phyloP scores from a whole-genome alignment of 2,888 invertebrate genomes.

The Drosophila kuntzei region DNA sequence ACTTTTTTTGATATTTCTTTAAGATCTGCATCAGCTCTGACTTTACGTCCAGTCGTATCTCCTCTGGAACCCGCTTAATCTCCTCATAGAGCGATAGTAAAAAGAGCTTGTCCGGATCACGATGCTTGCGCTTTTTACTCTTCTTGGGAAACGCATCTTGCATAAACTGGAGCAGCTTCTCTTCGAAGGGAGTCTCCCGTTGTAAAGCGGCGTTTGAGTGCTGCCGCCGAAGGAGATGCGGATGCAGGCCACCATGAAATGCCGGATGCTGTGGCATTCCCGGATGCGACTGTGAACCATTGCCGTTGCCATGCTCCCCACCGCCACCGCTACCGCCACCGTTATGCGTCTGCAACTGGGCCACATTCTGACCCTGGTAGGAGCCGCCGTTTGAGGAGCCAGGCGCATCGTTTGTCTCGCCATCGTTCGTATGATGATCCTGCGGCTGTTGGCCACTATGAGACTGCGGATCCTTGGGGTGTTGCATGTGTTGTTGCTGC shows the following conservation, averaged over 20 bases:
- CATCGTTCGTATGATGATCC: constrained; percentile 83
- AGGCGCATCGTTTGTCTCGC: constrained; percentile 82
- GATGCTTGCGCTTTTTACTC: constrained; percentile 83
- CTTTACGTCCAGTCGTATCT: constrained; percentile 83
- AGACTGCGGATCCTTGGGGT: constrained; percentile 77
- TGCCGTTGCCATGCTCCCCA: constrained; percentile 68
- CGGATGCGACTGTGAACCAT: constrained; percentile 72
- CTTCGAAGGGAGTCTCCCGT: constrained; percentile 83
- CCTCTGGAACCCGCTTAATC: constrained; percentile 84
- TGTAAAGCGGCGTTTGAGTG: constrained; percentile 76
- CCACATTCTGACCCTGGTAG: constrained; percentile 76
- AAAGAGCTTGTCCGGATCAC: constrained; percentile 84
- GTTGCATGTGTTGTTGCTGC: constrained; percentile 82
- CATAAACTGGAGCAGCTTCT: constrained; percentile 84
- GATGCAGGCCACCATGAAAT: constrained; percentile 81
- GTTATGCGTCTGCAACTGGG: constrained; percentile 77
- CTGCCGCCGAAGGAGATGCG: constrained; percentile 80
- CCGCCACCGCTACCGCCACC: constrained; percentile 73
- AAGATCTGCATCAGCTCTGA: constrained; percentile 84
- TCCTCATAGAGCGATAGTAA: constrained; percentile 83
- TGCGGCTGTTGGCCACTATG: constrained; percentile 80
- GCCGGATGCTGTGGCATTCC: constrained; percentile 82
- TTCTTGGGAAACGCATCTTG: constrained; percentile 84
- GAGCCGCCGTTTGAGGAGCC: constrained; percentile 82
- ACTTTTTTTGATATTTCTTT: constrained; percentile 84